Conservation (phyloP, 2,797 vertebrate genomes). For the Gallinago stenura region DNA sequence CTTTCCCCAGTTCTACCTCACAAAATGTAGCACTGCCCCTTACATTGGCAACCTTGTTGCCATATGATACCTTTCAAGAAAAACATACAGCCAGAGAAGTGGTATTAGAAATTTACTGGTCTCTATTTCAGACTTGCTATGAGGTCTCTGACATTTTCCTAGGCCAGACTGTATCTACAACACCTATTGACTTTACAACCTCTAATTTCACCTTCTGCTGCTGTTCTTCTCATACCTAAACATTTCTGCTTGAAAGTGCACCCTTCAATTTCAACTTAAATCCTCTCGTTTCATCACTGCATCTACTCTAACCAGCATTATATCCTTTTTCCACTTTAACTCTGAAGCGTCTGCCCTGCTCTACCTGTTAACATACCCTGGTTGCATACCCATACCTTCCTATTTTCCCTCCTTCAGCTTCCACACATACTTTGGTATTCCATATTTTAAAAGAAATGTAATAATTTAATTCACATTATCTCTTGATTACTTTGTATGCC, state of each 20-base stretch:
- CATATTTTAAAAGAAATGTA: background rate
- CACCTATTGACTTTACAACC: background rate
- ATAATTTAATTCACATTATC: background rate
- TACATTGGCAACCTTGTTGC: background rate
- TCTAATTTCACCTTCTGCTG: background rate
- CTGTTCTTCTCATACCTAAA: background rate
- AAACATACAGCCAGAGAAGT: background rate
- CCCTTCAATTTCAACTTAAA: background rate
- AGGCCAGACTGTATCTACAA: background rate
- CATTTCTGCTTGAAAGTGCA: background rate
- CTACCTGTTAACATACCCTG: background rate
- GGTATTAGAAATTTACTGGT: background rate
- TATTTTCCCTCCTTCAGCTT: background rate
- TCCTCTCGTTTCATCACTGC: background rate
- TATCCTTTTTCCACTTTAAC: background rate
- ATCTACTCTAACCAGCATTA: background rate
- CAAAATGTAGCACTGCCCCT: fast-evolving
- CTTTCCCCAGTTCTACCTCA: background rate
- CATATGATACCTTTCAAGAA: background rate
- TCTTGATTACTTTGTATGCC: background rate
- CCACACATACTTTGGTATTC: background rate
- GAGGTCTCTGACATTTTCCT: background rate
- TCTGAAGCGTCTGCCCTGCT: background rate
- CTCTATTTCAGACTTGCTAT: background rate
- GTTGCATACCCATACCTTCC: background rate